Evolutionary conservation across 1,140 invertebrate genomes (phyloP), one percentile per base, ranked within the genome.

Genomic region (Drosophila sulfurigaster): DNA sequence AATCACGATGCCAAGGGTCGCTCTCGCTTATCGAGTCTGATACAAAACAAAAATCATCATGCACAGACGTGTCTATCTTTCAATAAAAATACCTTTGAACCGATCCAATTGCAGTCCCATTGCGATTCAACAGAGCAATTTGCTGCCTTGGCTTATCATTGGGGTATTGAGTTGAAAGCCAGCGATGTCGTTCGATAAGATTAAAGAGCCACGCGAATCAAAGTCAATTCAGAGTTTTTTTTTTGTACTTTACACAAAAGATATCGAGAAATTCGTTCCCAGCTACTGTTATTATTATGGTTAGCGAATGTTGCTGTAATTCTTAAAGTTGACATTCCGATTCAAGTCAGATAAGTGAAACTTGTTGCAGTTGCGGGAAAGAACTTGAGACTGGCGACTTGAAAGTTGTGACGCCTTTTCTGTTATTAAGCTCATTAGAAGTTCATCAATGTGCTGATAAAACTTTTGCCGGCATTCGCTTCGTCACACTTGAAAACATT

Each of bases 401-500:
- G 63, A 72, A 45, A 66, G 45, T 72, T 72, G 56, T n/a, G 30
- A 54, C 69, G 62, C 43, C 57, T 28, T 64, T 52, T 57, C 71
- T 67, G 64, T 82, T 87, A 87, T 73, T 63, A 66, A 79, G 80
- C 75, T 88, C 71, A 89, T 88, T 87, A 82, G 70, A 54, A 88
- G 82, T 82, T 88, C 77, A 87, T 87, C 67, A 82, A 87, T 82
- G 51, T 65, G 64, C 65, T 64, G 15, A 15, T 35, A 38, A 66
- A 85, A 85, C 60, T 62, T 88, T 82, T 45, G 28, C 67, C 49
- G 75, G 66, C 67, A 15, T 38, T 38, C 35, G 35, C n/a, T 54
- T 16, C 62, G 78, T 83, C 65, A 77, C 82, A 79, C 76, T 87
- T 79, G 76, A 87, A 77, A 77, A 65, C 62, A 65, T 81, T 76